Conservation (phyloP, 2,888 invertebrate genomes). For the Liodrosophila aerea region DNA sequence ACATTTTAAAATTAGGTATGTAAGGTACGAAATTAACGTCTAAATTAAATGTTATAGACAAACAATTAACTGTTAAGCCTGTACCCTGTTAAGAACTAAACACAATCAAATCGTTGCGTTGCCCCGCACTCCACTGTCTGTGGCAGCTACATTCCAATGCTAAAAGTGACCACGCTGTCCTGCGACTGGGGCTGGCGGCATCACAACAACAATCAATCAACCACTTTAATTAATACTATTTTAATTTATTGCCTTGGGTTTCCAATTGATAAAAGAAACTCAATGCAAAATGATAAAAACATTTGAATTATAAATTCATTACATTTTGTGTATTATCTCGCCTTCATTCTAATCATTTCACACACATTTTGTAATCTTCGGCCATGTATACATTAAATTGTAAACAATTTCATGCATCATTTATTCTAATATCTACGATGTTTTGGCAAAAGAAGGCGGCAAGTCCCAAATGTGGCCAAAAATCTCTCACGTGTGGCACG, state of each 20-base stretch:
- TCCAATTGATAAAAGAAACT: constrained; percentile 36
- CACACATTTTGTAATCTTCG: constrained; percentile 41
- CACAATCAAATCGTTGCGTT: constrained; percentile 16
- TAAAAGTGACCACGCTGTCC: constrained; percentile 25
- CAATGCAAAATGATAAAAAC: not conserved
- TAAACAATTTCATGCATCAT: constrained; percentile 19
- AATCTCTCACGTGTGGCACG: constrained; percentile 55
- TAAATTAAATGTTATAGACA: constrained; percentile 65
- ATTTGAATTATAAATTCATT: not conserved
- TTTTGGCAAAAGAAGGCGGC: constrained; percentile 45
- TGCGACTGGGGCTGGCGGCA: constrained; percentile 3
- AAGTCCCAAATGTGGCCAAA: constrained; percentile 61
- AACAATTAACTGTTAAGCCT: constrained; percentile 20
- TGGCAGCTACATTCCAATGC: constrained; percentile 26
- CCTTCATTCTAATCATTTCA: constrained; percentile 7
- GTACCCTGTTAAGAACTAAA: constrained; percentile 6
- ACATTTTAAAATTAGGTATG: constrained; percentile 66
- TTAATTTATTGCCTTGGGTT: constrained; percentile 29
- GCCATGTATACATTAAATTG: constrained; percentile 22
- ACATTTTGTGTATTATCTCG: constrained; percentile 7
- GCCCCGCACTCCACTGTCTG: not conserved
- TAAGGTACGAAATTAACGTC: constrained; percentile 59
- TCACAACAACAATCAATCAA: constrained; percentile 1
- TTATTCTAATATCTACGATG: not conserved
- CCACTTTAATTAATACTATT: constrained; percentile 10